Evolutionary conservation across 2,797 vertebrate genomes (phyloP).

Genomic region (Girardinus metallicus): DNA sequence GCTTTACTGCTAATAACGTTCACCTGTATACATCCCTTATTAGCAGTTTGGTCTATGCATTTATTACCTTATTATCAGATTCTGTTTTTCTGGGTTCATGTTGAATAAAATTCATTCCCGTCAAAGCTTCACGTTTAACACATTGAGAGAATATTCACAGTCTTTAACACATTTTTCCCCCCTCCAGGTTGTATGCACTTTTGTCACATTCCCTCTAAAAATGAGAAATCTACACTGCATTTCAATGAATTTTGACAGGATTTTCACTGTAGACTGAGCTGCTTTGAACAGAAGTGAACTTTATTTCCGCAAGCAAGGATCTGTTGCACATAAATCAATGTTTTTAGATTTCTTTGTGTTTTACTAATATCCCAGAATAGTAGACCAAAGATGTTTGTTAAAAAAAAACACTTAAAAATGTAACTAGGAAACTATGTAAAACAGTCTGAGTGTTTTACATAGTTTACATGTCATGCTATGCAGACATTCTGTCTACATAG

Average conservation of each 20-base stretch:
- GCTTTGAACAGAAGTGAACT: constrained; percentile 10
- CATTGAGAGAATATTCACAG: constrained; percentile 20
- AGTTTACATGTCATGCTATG: background rate
- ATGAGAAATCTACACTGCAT: constrained; percentile 2
- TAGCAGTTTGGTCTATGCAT: constrained; percentile 57
- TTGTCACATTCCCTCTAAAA: constrained; percentile 16
- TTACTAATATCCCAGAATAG: background rate
- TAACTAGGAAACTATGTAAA: background rate
- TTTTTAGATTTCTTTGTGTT: background rate
- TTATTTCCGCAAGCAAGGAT: background rate
- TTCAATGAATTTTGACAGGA: constrained; percentile 12
- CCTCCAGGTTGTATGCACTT: background rate
- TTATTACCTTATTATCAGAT: constrained; percentile 61
- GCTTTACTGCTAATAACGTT: constrained; percentile 47
- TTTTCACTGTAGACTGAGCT: background rate
- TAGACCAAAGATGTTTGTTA: background rate
- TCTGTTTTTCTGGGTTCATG: constrained; percentile 39
- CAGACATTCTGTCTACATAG: background rate
- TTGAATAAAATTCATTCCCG: constrained; percentile 23
- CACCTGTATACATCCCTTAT: constrained; percentile 52
- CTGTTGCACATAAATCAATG: background rate
- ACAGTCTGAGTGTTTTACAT: background rate
- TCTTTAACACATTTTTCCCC: constrained; percentile 19
- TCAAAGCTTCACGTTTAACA: constrained; percentile 37
- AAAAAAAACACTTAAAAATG: background rate